Base-by-base conservation (phyloP, 2,113 vertebrate species). In the Callipepla californica region DNA sequence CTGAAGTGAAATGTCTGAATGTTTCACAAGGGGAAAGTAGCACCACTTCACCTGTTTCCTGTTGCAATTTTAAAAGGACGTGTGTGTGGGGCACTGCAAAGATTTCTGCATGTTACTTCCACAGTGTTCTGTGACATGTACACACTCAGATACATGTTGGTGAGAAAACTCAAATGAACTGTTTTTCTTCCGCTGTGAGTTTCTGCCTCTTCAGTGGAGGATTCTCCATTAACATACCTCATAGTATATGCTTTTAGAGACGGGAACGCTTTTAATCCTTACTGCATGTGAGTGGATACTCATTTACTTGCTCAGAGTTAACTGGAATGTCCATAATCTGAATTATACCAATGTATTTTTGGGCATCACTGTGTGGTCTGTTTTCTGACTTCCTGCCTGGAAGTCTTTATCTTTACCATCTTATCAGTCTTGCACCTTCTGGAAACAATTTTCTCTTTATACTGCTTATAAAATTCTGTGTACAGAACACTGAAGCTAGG, bases 361-460 rank as follows among this genome's bases (percentile, higher is more conserved):
- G 59, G 45, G 25, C 58, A 58, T 67, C 50, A 19, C 38, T 83
- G 9, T 77, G 34, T 82, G 79, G 58, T 76, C 74, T 85, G 38
- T 87, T 94, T 92, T 62, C 67, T 0, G 22, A 6, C 57, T 87
- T 82, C 40, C 87, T 92, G 50, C 79, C 80, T 94, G 69, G 58
- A 87, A 92, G 26, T 68, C 23, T 87, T 88, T 93, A 84, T 90
- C 92, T 88, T 93, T 90, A 70, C 75, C 63, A 21, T 83, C 67
- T 92, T 87, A 79, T 77, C 79, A 84, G 47, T 88, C 76, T 89
- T 50, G 77, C 59, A 75, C 38, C 87, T 91, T 91, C 89, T 94
- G 67, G 91, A 92, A 94, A 85, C 53, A 85, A 89, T 87, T 91
- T 94, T 92, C 57, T 61, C 48, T 91, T 91, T 89, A 77, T 13